These are phyloP conservation scores for Micrasema longulum DNA, from an alignment of 1,140 invertebrate species.

Conservation along the genomic window DNA sequence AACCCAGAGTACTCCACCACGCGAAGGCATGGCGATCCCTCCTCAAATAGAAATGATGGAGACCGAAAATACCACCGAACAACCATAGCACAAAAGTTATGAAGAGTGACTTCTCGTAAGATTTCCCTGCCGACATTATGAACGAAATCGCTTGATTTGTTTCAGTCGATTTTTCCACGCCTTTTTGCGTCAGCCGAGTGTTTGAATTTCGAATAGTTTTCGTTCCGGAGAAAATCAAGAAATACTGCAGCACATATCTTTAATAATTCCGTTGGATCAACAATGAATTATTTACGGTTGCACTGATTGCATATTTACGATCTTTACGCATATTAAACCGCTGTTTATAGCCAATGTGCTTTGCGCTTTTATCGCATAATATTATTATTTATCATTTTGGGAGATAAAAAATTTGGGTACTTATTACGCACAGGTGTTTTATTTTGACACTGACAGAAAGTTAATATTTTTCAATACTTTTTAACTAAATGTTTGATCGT, in stretches of 20 bases:
- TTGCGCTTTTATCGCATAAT: not conserved
- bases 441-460: not conserved
- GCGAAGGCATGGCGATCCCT: conserved; percentile 92
- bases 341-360: not conserved
- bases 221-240: too few species aligned
- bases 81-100: conserved; percentile 87
- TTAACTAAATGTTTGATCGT: too few species aligned
- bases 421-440: not conserved
- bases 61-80: conserved; percentile 86
- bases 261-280: too few species aligned
- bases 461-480: too few species aligned
- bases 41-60: conserved; percentile 92
- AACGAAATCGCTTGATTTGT: too few species aligned
- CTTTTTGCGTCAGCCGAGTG: not conserved
- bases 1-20: conserved; percentile 88
- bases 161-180: not conserved
- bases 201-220: not conserved
- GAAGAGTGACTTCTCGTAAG: conserved; percentile 74
- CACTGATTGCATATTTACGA: conserved; percentile 24
- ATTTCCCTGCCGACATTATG: not conserved
- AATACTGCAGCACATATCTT: too few species aligned
- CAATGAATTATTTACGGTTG: too few species aligned
- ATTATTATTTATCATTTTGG: not conserved
- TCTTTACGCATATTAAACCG: conserved; percentile 9
- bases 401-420: too few species aligned